phyloP scores from a whole-genome alignment of 1,140 invertebrate genomes.

The Drosophila neocordata region DNA sequence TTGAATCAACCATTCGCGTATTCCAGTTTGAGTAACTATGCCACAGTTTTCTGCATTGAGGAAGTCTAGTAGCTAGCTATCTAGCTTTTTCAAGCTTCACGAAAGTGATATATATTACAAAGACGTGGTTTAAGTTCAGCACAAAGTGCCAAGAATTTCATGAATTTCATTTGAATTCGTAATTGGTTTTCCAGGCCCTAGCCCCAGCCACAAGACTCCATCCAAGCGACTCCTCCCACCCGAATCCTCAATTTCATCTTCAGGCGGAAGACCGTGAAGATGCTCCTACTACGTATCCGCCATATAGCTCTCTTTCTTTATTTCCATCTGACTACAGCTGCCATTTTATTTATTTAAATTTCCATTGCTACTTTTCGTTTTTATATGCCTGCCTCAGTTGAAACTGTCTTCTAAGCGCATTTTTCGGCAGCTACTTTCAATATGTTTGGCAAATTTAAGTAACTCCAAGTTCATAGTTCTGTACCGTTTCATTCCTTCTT shows the following conservation, averaged over 20 bases:
- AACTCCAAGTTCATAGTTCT: slow-evolving; percentile 62
- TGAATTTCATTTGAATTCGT: slow-evolving; percentile 72
- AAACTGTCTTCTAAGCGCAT: slow-evolving; percentile 32
- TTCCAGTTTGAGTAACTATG: slow-evolving; percentile 33
- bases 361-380: slow-evolving; percentile 33
- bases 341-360: slow-evolving; percentile 67
- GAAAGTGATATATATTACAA: slow-evolving; percentile 63
- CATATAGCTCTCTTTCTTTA: slow-evolving; percentile 31
- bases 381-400: slow-evolving; percentile 20
- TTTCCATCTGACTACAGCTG: slow-evolving; percentile 15
- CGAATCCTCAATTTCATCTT: background rate
- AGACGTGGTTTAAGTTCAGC: slow-evolving; percentile 63
- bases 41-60: slow-evolving; percentile 14
- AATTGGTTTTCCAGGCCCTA: slow-evolving; percentile 46
- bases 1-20: background rate
- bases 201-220: slow-evolving; percentile 7
- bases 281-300: slow-evolving; percentile 9
- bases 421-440: slow-evolving; percentile 29
- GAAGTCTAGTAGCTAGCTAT: background rate
- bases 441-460: slow-evolving; percentile 45
- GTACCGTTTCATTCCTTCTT: background rate
- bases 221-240: slow-evolving; percentile 23
- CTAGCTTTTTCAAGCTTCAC: slow-evolving; percentile 16
- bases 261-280: slow-evolving; percentile 26
- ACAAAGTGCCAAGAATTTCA: slow-evolving; percentile 64